Evolutionary conservation across 2,888 invertebrate genomes (phyloP).

Genomic region (Drosophila anomelani): DNA sequence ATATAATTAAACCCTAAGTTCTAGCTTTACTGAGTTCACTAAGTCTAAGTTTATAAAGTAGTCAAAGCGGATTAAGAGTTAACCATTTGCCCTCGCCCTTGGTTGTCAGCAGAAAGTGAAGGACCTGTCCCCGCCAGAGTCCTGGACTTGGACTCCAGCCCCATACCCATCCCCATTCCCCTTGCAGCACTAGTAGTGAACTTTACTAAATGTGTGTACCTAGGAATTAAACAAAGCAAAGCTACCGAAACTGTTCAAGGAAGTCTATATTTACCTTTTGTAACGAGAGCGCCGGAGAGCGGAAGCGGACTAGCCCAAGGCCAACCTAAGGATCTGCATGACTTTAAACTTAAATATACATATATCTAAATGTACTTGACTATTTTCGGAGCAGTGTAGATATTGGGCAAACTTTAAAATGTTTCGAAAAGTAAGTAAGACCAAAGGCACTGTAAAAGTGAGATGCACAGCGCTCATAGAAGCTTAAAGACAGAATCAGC

Average conservation of each 20-base stretch:
- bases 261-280: conserved; percentile 23
- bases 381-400: neutral
- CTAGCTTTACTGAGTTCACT: conserved; percentile 25
- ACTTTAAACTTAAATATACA: conserved; percentile 5
- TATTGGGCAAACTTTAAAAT: neutral
- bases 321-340: conserved; percentile 19
- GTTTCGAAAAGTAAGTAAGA: neutral
- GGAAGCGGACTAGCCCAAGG: conserved; percentile 8
- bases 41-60: conserved; percentile 14
- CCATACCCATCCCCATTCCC: neutral
- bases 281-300: conserved; percentile 3
- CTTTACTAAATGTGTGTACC: conserved; percentile 58
- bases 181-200: conserved; percentile 60
- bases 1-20: conserved; percentile 35
- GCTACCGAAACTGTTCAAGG: conserved; percentile 21
- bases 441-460: neutral
- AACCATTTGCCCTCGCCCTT: conserved; percentile 11
- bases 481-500: neutral
- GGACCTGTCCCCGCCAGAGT: neutral
- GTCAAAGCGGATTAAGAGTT: neutral
- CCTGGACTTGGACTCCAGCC: neutral
- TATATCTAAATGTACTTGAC: conserved; percentile 1
- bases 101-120: conserved; percentile 28
- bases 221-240: conserved; percentile 33
- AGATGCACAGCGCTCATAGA: neutral